Evolutionary conservation across 2,797 vertebrate species (phyloP).

Genomic region (Poeciliopsis infans): DNA sequence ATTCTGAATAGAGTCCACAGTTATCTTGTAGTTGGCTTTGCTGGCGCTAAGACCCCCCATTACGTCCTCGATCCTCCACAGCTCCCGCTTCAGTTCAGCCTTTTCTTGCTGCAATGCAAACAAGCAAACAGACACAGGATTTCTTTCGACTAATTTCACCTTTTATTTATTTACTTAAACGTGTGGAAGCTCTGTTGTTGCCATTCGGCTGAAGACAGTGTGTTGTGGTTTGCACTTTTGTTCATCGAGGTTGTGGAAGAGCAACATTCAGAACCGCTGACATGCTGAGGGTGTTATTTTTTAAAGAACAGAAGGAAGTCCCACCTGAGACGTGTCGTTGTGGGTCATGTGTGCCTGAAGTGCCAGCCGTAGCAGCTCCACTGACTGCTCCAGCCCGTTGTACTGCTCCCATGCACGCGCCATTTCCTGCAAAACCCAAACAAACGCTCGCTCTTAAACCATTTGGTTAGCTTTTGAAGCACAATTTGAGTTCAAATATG

Average conservation of each 20-base stretch:
- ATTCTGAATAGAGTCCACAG: conserved; percentile 93
- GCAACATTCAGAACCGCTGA: background rate
- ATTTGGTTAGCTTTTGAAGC: background rate
- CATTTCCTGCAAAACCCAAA: conserved; percentile 85
- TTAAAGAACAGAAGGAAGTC: conserved; percentile 3
- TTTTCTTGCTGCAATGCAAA: conserved; percentile 80
- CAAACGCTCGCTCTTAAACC: background rate
- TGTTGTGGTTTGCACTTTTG: background rate
- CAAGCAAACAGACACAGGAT: background rate
- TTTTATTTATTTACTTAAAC: too few relatives aligned
- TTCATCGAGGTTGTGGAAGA: background rate
- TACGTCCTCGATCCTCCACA: conserved; percentile 98
- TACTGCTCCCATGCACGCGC: conserved; percentile 92
- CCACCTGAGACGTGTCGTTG: conserved; percentile 86
- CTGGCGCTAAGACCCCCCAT: conserved; percentile 90
- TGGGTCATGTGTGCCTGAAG: conserved; percentile 88
- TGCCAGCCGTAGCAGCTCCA: conserved; percentile 85
- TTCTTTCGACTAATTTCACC: too few relatives aligned
- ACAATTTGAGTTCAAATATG: background rate
- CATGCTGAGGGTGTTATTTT: background rate
- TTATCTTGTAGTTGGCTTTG: conserved; percentile 91
- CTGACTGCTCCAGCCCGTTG: conserved; percentile 86
- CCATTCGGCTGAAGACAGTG: background rate
- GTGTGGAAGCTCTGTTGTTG: background rate
- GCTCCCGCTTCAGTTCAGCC: conserved; percentile 89